Conservation (phyloP, 2,113 vertebrate genomes). For the Regulus satrapa region DNA sequence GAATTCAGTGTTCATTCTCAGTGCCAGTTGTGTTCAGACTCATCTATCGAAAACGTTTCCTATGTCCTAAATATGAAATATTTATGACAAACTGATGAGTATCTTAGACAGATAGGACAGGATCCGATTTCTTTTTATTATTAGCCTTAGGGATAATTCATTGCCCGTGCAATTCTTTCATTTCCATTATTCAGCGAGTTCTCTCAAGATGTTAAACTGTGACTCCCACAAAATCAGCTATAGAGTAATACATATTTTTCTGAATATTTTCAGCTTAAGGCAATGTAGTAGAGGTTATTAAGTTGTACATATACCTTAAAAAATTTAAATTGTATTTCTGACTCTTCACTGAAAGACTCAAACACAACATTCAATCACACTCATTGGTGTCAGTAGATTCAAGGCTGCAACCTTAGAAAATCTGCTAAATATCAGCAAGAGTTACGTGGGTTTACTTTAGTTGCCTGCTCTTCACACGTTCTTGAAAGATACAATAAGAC, state of each 20-base stretch:
- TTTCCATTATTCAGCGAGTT: not conserved
- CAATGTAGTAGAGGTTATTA: not conserved
- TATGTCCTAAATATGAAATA: not conserved
- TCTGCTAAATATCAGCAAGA: not conserved
- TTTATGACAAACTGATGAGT: not conserved
- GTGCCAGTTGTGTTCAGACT: not conserved
- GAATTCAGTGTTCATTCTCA: not conserved
- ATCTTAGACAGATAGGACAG: not conserved
- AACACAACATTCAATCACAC: not conserved
- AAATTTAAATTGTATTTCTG: not conserved
- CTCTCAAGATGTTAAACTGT: not conserved
- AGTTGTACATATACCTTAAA: not conserved
- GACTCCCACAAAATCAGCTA: not conserved
- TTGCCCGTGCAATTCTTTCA: not conserved
- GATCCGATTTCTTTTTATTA: not conserved
- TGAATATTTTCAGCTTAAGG: not conserved
- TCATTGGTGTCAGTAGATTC: not conserved
- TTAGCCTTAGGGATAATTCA: not conserved
- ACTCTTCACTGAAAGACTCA: not conserved
- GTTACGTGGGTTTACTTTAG: not conserved
- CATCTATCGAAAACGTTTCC: not conserved
- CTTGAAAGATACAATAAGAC: not conserved
- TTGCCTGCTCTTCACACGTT: not conserved
- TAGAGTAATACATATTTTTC: not conserved
- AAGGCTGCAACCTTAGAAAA: not conserved